Percentiles rank a stretch among this genome's conserved stretches.
These are phyloP conservation scores for Donacobius atricapilla DNA, from an alignment of 2,113 vertebrate species.

Conservation along the genomic window DNA sequence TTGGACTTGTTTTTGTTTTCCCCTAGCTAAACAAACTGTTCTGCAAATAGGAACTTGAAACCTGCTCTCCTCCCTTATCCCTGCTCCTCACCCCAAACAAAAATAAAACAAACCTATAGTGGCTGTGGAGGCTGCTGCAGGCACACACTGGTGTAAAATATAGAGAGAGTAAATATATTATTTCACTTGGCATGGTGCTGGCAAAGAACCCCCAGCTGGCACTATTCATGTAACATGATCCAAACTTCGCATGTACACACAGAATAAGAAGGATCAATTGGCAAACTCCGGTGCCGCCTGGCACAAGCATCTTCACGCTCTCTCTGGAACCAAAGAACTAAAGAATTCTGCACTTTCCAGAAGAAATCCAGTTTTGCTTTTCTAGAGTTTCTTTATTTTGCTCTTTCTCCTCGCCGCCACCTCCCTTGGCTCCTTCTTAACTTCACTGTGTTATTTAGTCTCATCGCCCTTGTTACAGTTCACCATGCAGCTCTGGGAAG, in stretches of 20 bases:
- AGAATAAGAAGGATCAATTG: conserved; percentile 92
- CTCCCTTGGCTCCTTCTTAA: conserved; percentile 66
- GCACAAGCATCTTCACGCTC: conserved; percentile 86
- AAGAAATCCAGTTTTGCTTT: conserved; percentile 78
- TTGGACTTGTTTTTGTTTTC: conserved; percentile 78
- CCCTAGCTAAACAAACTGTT: conserved; percentile 77
- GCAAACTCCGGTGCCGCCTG: conserved; percentile 93
- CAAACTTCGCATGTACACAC: conserved; percentile 92
- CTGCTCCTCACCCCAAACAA: conserved; percentile 77
- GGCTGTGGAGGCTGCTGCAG: conserved; percentile 93
- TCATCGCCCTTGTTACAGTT: conserved; percentile 83
- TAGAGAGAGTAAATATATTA: conserved; percentile 88
- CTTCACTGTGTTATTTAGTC: conserved; percentile 86
- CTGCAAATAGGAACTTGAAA: conserved; percentile 78
- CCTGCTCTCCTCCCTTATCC: conserved; percentile 79
- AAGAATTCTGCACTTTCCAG: conserved; percentile 81
- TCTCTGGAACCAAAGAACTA: conserved; percentile 83
- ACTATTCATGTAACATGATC: conserved; percentile 94
- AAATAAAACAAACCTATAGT: conserved; percentile 80
- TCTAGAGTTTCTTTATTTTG: conserved; percentile 72
- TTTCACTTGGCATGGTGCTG: conserved; percentile 94
- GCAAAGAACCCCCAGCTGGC: conserved; percentile 86
- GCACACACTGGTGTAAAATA: conserved; percentile 99
- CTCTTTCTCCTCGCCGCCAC: conserved; percentile 67
- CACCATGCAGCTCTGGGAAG: conserved; percentile 80